phyloP scores from a whole-genome alignment of 2,113 vertebrate genomes.

The Nycticebus coucang region DNA sequence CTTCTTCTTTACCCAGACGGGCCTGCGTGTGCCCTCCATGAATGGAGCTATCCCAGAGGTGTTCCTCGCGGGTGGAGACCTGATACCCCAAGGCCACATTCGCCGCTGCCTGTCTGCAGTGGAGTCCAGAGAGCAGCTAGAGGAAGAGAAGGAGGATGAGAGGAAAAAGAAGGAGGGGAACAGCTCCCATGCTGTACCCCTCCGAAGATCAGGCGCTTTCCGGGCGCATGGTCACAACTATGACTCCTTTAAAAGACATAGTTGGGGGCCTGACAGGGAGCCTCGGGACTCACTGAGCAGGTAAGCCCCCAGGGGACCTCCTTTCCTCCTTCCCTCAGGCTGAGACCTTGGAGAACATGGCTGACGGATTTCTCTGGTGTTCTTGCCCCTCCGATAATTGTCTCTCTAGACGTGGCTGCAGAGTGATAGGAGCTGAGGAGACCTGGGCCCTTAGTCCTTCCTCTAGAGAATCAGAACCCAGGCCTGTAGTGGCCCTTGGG shows the following conservation, averaged over 20 bases:
- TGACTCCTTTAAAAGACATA: conserved; percentile 88
- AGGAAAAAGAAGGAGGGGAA: conserved; percentile 24
- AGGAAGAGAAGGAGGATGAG: conserved; percentile 43
- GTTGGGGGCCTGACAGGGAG: conserved; percentile 88
- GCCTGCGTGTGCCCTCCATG: conserved; percentile 55
- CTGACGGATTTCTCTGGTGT: neutral
- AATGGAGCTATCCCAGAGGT: neutral
- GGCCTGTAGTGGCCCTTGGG: neutral
- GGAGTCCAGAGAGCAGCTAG: conserved; percentile 45
- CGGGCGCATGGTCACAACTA: conserved; percentile 39
- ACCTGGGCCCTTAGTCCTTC: too few relatives aligned
- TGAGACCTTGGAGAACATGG: neutral
- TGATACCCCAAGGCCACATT: neutral
- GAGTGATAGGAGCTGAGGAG: neutral
- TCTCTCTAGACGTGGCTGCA: neutral
- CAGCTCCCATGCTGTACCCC: neutral
- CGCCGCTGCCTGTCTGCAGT: conserved; percentile 60
- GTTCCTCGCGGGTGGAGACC: conserved; percentile 45
- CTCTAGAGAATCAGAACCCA: neutral
- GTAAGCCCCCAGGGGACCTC: conserved; percentile 10
- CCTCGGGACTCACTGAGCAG: conserved; percentile 74
- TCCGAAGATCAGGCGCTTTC: conserved; percentile 60
- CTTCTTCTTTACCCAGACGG: conserved; percentile 26
- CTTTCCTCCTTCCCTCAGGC: neutral
- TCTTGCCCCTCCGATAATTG: neutral